Base-by-base conservation (phyloP, 1,140 invertebrate genomes). In the Papilio aristodemus region DNA sequence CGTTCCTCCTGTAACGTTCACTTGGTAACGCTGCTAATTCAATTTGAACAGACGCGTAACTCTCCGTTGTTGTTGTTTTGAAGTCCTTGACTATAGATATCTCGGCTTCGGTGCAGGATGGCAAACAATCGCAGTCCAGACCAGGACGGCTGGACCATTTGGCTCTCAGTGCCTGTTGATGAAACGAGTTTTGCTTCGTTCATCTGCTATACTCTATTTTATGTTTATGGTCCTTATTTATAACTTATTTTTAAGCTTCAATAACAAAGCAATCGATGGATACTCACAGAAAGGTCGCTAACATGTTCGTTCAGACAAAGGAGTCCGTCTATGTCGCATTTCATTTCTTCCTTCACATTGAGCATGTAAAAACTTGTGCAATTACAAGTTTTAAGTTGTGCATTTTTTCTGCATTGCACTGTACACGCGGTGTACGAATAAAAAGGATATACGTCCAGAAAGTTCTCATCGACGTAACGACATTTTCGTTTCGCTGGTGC, bases 351-450 rank as follows among this genome's bases (percentile, higher is more conserved):
- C 22, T 86, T 78, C 2, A 93, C 90, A 46, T 94, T 94, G 0
- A 94, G 95, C 76, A 94, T 94, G 66, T 95, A 91, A 80, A 94
- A 94, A 64, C 94, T 94, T 4, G 93, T 93, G 80, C 95, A 95
- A 71, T 94, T 94, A 74, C 95, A 95, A 0, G 93, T 72, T 22
- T 86, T 73, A 19, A 94, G 75, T 73, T 95, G 94, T 0, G 93
- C 93, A 63, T 93, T 90, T 74, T 93, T 94, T 27, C 94, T 90
- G 70, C 95, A 95, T 73, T 95, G 93, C 0, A 95, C 94, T 0
- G 94, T 93, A 75, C 95, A 95, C 0, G 94, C 94, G 11, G 93
- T 94, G 74, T 95, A 95, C 27, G 94, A 95, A 69, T 95, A 95
- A 73, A 93, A 91, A 0, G 82, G 87, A 80, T 94, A 94, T 0